phyloP scores from a whole-genome alignment of 2,797 vertebrate species.

The Iguana delicatissima region DNA sequence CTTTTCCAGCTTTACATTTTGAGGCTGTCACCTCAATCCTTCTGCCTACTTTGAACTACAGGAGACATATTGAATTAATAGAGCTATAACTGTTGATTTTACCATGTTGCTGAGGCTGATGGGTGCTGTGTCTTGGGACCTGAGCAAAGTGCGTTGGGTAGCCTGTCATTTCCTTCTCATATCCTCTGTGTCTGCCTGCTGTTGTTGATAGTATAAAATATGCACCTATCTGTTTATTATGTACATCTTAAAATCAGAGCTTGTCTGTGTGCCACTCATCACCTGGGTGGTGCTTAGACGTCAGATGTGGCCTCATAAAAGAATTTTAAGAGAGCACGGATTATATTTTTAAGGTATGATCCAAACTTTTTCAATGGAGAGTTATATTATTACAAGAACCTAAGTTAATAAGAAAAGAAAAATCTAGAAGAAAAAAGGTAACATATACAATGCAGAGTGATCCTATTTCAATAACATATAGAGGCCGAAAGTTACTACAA shows the following conservation, averaged over 20 bases:
- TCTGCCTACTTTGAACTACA: too few species aligned
- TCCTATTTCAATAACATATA: neutral
- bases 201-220: neutral
- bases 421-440: neutral
- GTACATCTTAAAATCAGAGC: neutral
- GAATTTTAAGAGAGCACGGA: conserved; percentile 1
- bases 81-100: too few species aligned
- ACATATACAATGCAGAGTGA: neutral
- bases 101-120: too few species aligned
- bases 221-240: too few species aligned
- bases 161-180: neutral
- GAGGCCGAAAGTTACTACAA: neutral
- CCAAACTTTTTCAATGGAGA: neutral
- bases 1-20: too few species aligned
- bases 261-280: neutral
- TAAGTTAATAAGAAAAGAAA: conserved; percentile 11
- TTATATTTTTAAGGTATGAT: conserved; percentile 15
- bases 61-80: too few species aligned
- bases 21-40: too few species aligned
- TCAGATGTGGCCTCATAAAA: conserved; percentile 4
- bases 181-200: neutral
- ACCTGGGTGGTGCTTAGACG: neutral
- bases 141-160: too few species aligned
- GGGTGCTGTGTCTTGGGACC: too few species aligned
- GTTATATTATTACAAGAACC: neutral